phyloP scores from a whole-genome alignment of 2,113 vertebrate species.

The Paraplagusia blochii region DNA sequence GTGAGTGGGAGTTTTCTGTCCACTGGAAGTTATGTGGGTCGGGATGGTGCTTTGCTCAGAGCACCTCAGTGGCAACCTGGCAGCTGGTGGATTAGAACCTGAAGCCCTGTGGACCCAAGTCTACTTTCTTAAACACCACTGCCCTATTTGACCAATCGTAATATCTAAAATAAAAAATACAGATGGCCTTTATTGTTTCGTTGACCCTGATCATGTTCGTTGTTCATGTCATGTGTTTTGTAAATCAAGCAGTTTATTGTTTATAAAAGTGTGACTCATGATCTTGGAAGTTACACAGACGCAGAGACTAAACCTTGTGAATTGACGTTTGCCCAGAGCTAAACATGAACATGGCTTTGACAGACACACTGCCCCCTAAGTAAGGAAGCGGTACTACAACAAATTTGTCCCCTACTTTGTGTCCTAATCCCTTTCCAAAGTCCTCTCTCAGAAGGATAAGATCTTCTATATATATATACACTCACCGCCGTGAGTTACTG shows the following conservation, averaged over 20 bases:
- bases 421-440: slow-evolving; percentile 49
- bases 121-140: too few species aligned
- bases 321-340: neutral
- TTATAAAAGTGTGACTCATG: slow-evolving; percentile 3
- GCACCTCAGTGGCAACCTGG: too few species aligned
- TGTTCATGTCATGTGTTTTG: too few species aligned
- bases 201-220: too few species aligned
- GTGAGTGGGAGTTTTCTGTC: too few species aligned
- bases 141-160: too few species aligned
- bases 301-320: slow-evolving; percentile 10
- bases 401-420: neutral
- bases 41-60: too few species aligned
- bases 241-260: neutral
- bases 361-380: slow-evolving; percentile 14
- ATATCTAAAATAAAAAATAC: too few species aligned
- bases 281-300: slow-evolving; percentile 8
- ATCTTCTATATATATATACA: slow-evolving; percentile 65
- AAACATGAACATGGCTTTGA: neutral
- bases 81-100: too few species aligned
- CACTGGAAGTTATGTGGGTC: too few species aligned
- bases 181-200: too few species aligned
- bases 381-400: slow-evolving; percentile 10
- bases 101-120: too few species aligned
- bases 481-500: slow-evolving; percentile 40
- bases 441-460: slow-evolving; percentile 68